Base-by-base conservation (phyloP, 2,113 vertebrate species). In the Thermophis baileyi region DNA sequence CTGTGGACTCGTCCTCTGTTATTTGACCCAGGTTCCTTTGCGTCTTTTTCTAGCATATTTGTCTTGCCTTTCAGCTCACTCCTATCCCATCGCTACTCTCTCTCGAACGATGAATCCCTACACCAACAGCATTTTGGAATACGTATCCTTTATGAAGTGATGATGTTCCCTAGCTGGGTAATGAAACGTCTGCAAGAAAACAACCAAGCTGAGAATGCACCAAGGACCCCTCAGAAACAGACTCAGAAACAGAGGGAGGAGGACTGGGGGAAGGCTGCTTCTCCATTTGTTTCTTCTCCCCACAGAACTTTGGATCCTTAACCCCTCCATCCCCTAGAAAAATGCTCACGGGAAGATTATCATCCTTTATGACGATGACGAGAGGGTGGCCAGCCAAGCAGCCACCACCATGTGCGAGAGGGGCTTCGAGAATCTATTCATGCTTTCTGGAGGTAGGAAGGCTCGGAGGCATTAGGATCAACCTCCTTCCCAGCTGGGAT, bases 31-130 rank as follows among this genome's bases (percentile, higher is more conserved):
- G 14, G 6, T 74, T 74, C 69, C 63, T 69, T 69, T 16, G 30
- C 0, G 0, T 35, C n/a, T 14, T 87, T 57, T 89, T 24, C 60
- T 89, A 81, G 11, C 89, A 4, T 9, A 20, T 92, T 93, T 51
- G 5, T 89, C 55, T 93, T 89, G 40, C 18, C 88, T 95, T 88
- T 94, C 97, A 99, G 99, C 99, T 12, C 95, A 98, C 97, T 99
- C 97, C 95, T 99, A 98, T 90, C 99, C 99, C 47, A 97, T 98
- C 18, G 96, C 98, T 91, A 98, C 94, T 0, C 96, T 99, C 1
- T 98, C 98, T 1, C 98, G 99, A 92, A 98, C 98, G 9, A 99
- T 99, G 98, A 99, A 99, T 93, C 99, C 99, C 0, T 99, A 99
- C 27, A 99, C 98, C 69, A 99, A 97, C 81, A 98, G 97, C 90